Conservation (phyloP, 1,140 invertebrate genomes). For the Prorops nasuta region DNA sequence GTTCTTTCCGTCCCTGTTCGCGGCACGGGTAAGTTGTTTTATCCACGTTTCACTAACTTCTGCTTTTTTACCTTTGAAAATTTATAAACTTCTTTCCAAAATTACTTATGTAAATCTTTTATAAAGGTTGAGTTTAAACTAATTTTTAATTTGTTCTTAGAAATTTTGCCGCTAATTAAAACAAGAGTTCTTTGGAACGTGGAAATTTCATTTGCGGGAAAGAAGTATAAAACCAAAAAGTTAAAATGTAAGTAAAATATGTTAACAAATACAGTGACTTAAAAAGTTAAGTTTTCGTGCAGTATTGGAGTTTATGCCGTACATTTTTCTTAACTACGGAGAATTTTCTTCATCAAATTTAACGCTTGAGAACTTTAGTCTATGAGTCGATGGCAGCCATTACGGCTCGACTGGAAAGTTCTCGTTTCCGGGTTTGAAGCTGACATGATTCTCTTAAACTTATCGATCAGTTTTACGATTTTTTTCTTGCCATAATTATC, state of each 20-base stretch:
- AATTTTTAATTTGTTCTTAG: conserved; percentile 24
- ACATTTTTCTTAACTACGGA: background rate
- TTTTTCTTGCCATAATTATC: no score
- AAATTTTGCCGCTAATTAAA: conserved; percentile 30
- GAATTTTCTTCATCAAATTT: background rate
- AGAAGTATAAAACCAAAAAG: background rate
- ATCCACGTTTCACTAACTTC: no score
- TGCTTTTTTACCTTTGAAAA: background rate
- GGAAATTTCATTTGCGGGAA: background rate
- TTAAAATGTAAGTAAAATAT: background rate
- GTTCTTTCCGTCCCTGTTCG: conserved; percentile 46
- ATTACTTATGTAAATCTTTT: background rate
- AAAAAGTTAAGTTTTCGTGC: conserved; percentile 10
- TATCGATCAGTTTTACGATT: no score
- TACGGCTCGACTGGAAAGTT: no score
- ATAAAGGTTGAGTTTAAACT: conserved; percentile 1
- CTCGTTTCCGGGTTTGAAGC: no score
- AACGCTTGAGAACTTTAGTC: no score
- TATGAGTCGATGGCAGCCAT: no score
- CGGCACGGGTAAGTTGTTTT: conserved; percentile 40
- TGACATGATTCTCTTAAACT: no score
- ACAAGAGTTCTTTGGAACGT: conserved; percentile 2
- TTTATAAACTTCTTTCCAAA: background rate
- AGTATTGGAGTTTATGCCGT: background rate
- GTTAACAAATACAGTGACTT: conserved; percentile 3